Conservation (phyloP, 2,113 vertebrate genomes). For the Petromus typicus region DNA sequence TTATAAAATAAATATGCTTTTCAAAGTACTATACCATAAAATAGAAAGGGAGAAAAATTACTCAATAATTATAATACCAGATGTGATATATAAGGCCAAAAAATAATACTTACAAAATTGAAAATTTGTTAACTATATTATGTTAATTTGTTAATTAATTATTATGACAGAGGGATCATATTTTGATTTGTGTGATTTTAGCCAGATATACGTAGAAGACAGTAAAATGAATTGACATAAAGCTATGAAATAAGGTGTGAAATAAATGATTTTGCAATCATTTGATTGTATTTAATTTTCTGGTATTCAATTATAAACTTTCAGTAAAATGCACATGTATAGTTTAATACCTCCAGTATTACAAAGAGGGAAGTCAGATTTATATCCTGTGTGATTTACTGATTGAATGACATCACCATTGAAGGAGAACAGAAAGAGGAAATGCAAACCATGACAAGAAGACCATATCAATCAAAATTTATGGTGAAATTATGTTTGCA, state of each 20-base stretch:
- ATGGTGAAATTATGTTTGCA: not conserved
- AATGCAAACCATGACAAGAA: not conserved
- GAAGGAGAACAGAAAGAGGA: not conserved
- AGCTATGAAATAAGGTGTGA: not conserved
- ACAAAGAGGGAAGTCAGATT: not conserved
- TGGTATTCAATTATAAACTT: not conserved
- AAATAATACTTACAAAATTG: not conserved
- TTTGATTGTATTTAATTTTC: not conserved
- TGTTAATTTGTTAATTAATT: too few species aligned
- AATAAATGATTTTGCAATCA: not conserved
- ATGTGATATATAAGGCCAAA: not conserved
- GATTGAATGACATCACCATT: not conserved
- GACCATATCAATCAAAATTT: not conserved
- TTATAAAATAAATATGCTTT: not conserved
- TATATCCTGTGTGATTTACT: not conserved
- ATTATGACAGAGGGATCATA: not conserved
- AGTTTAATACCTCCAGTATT: not conserved
- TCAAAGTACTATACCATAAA: not conserved
- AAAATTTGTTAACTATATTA: not conserved
- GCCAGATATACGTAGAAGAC: not conserved
- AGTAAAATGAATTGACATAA: not conserved
- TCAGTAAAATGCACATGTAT: not conserved
- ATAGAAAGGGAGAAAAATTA: not conserved
- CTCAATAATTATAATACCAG: not conserved
- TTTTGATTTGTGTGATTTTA: not conserved